Evolutionary conservation across 2,888 invertebrate species (phyloP), one percentile per base, ranked within the genome.

Genomic region (Dilophus febrilis): DNA sequence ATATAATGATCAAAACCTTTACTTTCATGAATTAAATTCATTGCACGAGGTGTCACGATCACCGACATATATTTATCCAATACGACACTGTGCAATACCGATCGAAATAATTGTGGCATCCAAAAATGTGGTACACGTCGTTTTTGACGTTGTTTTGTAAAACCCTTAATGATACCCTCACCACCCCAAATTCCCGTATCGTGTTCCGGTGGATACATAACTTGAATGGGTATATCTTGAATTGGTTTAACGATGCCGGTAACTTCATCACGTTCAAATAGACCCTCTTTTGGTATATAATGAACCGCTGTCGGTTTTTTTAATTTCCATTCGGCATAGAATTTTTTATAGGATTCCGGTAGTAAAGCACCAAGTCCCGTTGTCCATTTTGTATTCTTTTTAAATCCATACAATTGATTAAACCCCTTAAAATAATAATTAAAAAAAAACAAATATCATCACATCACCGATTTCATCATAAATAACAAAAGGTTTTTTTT

Each of bases 1-100:
- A 98, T 66, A 63, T 98, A 98, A 59, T 83, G 78, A 65, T 98
- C 98, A 52, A 98, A 84, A 8, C 98, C 97, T 64, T 80, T 81
- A 54, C 83, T 72, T 47, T 87, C 74, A 64, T 95, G 83, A 47
- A 98, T 90, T 46, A 90, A 67, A 48, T 72, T 67, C 40, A 92
- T 68, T 1, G 92, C 78, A 49, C 92, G 69, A 41, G 77, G 71
- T 7, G 98, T 98, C 1, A 94, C 78, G 5, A 77, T 71, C 1
- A 90, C 74, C 3, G 77, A 74, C 53, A 94, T 73, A 56, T 87
- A 76, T 46, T 79, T 77, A 57, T 94, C 77, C 39, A 95, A 68
- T 40, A 97, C 76, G 65, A 92, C 88, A 50, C 90, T 91, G 56
- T 87, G 83, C 0, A 97, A 74, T 17, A 91, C 82, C 16, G 81